Evolutionary conservation across 1,140 invertebrate species (phyloP).

Genomic region (Bombus sylvicola): DNA sequence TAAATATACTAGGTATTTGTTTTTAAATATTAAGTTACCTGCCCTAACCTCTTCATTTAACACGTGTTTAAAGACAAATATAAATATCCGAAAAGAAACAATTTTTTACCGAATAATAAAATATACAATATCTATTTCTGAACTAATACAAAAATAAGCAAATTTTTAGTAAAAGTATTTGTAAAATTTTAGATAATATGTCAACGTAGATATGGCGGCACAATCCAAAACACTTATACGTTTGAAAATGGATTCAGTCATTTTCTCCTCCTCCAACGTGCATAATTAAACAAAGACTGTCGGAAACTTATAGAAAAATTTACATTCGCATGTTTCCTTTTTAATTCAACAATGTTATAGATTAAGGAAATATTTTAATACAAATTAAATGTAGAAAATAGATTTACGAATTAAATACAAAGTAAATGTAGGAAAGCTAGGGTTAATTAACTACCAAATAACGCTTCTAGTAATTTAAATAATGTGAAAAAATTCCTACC

Average conservation of each 20-base stretch:
- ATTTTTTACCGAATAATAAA: background rate
- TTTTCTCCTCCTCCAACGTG: background rate
- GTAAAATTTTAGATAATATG: constrained; percentile 29
- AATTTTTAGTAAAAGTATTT: background rate
- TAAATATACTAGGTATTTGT: background rate
- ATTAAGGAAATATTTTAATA: background rate
- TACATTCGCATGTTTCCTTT: background rate
- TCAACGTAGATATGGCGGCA: constrained; percentile 29
- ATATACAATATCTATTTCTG: background rate
- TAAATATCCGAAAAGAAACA: background rate
- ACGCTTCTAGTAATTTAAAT: background rate
- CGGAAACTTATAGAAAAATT: background rate
- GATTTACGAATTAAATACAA: background rate
- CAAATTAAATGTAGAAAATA: background rate
- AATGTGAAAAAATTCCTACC: constrained; percentile 9
- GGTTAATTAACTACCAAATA: background rate
- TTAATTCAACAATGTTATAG: background rate
- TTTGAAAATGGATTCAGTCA: background rate
- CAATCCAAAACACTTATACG: constrained; percentile 17
- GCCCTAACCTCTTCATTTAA: constrained; percentile 34
- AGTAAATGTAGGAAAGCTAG: background rate
- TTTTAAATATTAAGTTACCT: background rate
- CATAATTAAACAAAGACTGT: background rate
- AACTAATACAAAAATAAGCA: background rate
- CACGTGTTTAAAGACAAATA: constrained; percentile 16